phyloP scores from a whole-genome alignment of 2,888 invertebrate species.

The Ecdyonurus torrentis region DNA sequence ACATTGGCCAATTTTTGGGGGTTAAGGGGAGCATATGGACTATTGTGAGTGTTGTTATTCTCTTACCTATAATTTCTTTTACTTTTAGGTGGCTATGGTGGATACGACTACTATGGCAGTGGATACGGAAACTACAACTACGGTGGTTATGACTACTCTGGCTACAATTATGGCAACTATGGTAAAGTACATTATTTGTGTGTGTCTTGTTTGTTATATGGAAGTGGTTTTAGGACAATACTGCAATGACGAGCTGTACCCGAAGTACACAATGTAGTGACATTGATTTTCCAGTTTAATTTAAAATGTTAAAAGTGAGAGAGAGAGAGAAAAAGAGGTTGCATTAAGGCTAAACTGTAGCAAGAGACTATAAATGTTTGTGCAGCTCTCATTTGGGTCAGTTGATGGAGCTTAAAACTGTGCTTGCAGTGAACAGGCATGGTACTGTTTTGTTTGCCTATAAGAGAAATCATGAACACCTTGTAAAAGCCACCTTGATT shows the following conservation, averaged over 20 bases:
- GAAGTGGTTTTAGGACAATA: no score
- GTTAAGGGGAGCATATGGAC: no score
- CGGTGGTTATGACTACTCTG: conserved; percentile 65
- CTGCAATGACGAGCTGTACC: no score
- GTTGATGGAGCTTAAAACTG: background rate
- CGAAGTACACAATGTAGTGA: no score
- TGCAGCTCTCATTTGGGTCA: background rate
- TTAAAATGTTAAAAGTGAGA: no score
- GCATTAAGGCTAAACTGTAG: no score
- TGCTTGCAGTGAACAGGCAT: background rate
- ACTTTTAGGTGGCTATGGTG: conserved; percentile 24
- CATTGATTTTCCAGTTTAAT: no score
- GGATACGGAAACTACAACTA: conserved; percentile 31
- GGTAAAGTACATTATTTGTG: conserved; percentile 16
- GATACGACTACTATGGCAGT: conserved; percentile 47
- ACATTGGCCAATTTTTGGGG: no score
- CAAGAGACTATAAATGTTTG: no score
- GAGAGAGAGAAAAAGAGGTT: no score
- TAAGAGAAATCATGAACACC: background rate
- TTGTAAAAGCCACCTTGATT: background rate
- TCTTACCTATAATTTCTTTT: no score
- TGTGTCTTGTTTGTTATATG: background rate
- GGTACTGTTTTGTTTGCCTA: background rate
- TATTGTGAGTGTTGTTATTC: no score
- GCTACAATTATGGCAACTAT: conserved; percentile 69